These are phyloP conservation scores for Phalacrocorax brasilianus DNA, from an alignment of 2,113 vertebrate genomes.

Conservation along the genomic window DNA sequence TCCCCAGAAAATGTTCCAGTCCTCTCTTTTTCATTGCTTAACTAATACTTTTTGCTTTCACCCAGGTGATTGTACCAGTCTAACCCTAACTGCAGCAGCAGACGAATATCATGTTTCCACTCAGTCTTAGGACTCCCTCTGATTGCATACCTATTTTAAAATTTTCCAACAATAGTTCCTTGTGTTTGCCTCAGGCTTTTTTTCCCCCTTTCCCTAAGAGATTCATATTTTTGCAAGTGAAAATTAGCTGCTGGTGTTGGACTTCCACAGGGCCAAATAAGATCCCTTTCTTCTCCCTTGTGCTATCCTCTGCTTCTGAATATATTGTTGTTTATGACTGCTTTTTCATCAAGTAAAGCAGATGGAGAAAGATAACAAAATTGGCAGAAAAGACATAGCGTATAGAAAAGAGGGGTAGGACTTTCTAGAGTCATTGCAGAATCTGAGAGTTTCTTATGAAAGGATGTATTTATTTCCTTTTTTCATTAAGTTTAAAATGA, in stretches of 20 bases:
- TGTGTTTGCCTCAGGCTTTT: conserved; percentile 15
- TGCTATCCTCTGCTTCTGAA: background rate
- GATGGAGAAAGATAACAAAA: background rate
- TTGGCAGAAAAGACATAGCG: background rate
- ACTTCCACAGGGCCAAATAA: conserved; percentile 20
- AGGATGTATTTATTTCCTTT: background rate
- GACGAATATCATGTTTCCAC: conserved; percentile 20
- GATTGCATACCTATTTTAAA: conserved; percentile 55
- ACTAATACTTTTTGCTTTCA: conserved; percentile 55
- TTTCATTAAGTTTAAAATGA: background rate
- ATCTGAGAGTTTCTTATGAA: background rate
- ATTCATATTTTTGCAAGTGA: conserved; percentile 44
- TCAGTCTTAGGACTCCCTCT: conserved; percentile 37
- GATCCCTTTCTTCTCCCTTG: background rate
- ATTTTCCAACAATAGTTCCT: conserved; percentile 51
- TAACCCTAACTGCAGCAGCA: conserved; percentile 34
- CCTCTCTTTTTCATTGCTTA: conserved; percentile 37
- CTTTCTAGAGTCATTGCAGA: background rate
- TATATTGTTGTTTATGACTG: background rate
- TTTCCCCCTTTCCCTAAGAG: background rate
- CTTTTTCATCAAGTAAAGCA: background rate
- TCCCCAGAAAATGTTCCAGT: conserved; percentile 48
- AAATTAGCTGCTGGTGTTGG: conserved; percentile 33
- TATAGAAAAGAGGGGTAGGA: background rate
- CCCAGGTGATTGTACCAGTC: conserved; percentile 27